Conservation (phyloP, 1,140 invertebrate genomes). For the Wiebesia pumilae region DNA sequence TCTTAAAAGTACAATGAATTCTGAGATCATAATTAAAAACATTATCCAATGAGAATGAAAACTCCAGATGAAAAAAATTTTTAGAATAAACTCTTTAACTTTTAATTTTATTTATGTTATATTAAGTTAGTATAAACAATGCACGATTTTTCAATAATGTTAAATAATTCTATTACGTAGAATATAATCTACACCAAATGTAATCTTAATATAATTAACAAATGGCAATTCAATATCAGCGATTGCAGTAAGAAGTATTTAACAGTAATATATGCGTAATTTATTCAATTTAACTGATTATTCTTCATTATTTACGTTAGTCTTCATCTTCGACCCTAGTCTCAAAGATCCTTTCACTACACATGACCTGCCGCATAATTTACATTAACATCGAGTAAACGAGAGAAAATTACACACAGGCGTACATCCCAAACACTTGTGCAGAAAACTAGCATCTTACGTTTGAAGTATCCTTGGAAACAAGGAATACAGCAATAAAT, state of each 20-base stretch:
- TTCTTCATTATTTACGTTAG: neutral
- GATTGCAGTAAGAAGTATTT: neutral
- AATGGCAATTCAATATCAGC: neutral
- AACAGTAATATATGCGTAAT: neutral
- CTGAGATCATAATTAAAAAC: too few relatives aligned
- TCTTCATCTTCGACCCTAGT: conserved; percentile 3
- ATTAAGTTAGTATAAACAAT: too few relatives aligned
- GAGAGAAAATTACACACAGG: conserved; percentile 1
- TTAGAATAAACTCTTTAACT: too few relatives aligned
- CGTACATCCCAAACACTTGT: neutral
- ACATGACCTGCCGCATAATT: neutral
- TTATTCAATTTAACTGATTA: neutral
- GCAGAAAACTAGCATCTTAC: neutral
- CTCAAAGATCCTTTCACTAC: conserved; percentile 24
- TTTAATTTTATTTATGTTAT: too few relatives aligned
- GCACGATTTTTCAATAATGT: too few relatives aligned
- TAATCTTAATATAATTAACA: too few relatives aligned
- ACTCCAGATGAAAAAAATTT: too few relatives aligned
- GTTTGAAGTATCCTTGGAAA: neutral
- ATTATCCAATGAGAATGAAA: too few relatives aligned
- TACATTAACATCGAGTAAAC: neutral
- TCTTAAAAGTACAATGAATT: too few relatives aligned
- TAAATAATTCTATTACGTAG: too few relatives aligned
- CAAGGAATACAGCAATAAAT: neutral
- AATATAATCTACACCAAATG: too few relatives aligned